Base-by-base conservation (phyloP, 2,797 vertebrate species). In the Chaetodon trifasciatus region DNA sequence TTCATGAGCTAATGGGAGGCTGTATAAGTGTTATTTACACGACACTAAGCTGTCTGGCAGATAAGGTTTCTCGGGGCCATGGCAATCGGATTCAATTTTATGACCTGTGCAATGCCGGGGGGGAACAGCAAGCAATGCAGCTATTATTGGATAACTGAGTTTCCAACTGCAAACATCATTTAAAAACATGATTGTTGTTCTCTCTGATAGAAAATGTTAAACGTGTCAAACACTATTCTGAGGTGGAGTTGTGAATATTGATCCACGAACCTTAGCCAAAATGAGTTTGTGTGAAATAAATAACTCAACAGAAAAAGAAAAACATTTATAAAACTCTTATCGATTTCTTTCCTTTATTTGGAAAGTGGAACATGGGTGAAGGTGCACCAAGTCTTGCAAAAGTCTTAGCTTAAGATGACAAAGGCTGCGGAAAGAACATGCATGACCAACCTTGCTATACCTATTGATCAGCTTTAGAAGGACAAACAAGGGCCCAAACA, bases 1-100 rank as follows among this genome's bases (percentile, higher is more conserved):
- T 96, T 94, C 93, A 95, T 94, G 91, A 94, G 89, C 81, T 90
- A 92, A 94, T 91, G 85, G 89, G 79, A 87, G 86, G 76, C 82
- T 76, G 79, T 87, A 87, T 91, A 82, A 88, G 82, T 90, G 90
- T 85, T 94, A 93, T 95, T 95, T 95, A 94, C 92, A 93, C 88
- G 58, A 87, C 78, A 75, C 86, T 93, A 94, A 94, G 89, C 94
- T 89, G 92, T 91, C 90, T 93, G 90, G 74, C 78, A 92, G 94
- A 93, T 93, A 91, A 91, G 91, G 90, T 91, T 91, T 90, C 89
- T 87, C 79, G 74, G 83, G 86, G 87, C 81, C 78, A 78, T 23
- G 17, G 76, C 82, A 86, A 88, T 83, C 56, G 52, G 89, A 90
- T 92, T 92, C 85, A 81, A 83, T 92, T 93, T 88, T 87, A 88